Evolutionary conservation across 37 sponge, comb jelly and placozoan genomes (phyloP).

Genomic region (Theonella swinhoei): DNA sequence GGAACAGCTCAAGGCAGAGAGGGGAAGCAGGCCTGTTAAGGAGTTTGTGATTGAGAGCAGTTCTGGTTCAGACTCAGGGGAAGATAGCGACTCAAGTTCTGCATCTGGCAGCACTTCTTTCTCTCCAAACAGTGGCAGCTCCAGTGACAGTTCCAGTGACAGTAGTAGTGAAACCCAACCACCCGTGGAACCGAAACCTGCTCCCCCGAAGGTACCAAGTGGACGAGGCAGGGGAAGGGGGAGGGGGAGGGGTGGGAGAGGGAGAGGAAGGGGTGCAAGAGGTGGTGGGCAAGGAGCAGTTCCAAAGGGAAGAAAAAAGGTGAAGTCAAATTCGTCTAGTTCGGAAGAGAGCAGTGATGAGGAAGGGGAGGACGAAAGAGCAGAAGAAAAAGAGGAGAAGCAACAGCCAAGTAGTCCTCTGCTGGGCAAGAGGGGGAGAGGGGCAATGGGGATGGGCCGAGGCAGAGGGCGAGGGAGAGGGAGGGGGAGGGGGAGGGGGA

Average conservation of each 20-base stretch:
- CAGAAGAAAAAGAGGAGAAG: not conserved
- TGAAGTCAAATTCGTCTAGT: no score
- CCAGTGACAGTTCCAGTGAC: conserved; percentile 8
- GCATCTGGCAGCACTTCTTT: conserved; percentile 27
- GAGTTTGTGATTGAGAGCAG: conserved; percentile 64
- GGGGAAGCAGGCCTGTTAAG: conserved; percentile 22
- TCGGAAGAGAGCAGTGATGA: conserved; percentile 23
- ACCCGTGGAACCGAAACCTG: conserved; percentile 4
- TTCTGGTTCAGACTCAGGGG: conserved; percentile 22
- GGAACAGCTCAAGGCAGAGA: conserved; percentile 26
- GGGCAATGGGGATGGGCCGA: conserved; percentile 25
- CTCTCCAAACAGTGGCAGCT: conserved; percentile 25
- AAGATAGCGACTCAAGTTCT: conserved; percentile 5
- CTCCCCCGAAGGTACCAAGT: not conserved
- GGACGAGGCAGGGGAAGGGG: conserved; percentile 23
- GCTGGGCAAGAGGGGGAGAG: not conserved
- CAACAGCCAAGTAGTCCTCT: not conserved
- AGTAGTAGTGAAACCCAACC: conserved; percentile 26
- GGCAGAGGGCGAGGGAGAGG: conserved; percentile 23
- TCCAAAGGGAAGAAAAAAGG: not conserved
- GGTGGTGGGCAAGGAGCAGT: not conserved
- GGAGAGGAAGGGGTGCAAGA: not conserved
- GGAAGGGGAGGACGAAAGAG: conserved; percentile 1
- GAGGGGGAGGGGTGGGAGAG: conserved; percentile 17
- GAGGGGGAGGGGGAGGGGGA: not conserved